These are phyloP conservation scores for Aricia agestis DNA, from an alignment of 1,140 invertebrate species.

Conservation along the genomic window DNA sequence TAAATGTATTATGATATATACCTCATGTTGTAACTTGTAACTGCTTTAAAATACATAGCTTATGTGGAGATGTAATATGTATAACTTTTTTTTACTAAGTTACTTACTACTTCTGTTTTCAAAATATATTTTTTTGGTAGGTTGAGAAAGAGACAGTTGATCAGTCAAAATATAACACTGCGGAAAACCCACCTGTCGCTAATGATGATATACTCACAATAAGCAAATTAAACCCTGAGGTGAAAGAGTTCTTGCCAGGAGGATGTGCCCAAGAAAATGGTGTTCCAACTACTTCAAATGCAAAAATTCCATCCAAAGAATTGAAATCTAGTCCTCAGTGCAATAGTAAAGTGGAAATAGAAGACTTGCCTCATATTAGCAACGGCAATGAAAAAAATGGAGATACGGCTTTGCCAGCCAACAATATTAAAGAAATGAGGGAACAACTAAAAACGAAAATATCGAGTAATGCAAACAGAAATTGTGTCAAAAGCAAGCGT, in stretches of 20 bases:
- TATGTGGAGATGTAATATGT: too few relatives aligned
- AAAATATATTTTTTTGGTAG: not conserved
- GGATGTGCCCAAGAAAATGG: not conserved
- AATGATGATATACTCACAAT: conserved; percentile 32
- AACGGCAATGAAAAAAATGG: not conserved
- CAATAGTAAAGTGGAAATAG: not conserved
- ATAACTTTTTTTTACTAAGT: too few relatives aligned
- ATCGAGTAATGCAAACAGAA: conserved; percentile 26
- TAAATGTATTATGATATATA: too few relatives aligned
- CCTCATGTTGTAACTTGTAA: too few relatives aligned
- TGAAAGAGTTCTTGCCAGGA: conserved; percentile 44
- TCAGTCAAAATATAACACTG: not conserved
- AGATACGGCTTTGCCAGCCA: conserved; percentile 3
- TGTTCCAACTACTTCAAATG: not conserved
- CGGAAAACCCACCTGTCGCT: not conserved
- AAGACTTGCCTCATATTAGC: not conserved
- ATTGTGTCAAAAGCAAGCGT: conserved; percentile 36
- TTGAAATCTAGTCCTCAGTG: not conserved
- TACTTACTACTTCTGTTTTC: not conserved
- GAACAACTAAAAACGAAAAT: conserved; percentile 40
- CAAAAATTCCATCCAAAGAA: not conserved
- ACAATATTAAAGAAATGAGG: conserved; percentile 34
- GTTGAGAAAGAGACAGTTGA: not conserved
- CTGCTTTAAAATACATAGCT: too few relatives aligned
- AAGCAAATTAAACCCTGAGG: conserved; percentile 48